Evolutionary conservation across 2,888 invertebrate genomes (phyloP).

Genomic region (Isoperla grammatica): DNA sequence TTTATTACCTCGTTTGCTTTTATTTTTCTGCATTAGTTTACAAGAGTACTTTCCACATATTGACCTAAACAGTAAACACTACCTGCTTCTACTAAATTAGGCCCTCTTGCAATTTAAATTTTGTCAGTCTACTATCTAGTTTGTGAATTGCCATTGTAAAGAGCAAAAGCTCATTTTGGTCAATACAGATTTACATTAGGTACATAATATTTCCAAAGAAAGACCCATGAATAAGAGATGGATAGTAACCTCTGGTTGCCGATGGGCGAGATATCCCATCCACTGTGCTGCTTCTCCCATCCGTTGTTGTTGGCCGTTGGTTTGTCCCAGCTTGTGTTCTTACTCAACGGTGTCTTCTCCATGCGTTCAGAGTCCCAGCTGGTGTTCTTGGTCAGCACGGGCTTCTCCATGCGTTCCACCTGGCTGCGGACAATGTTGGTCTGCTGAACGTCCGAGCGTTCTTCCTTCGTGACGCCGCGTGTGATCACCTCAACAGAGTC

Average conservation of each 20-base stretch:
- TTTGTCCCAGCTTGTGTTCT: slow-evolving; percentile 6
- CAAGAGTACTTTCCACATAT: neutral
- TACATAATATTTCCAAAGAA: too few species aligned
- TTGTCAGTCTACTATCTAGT: too few species aligned
- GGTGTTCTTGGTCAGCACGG: slow-evolving; percentile 35
- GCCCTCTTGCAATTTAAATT: too few species aligned
- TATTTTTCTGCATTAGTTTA: neutral
- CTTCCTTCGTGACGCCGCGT: slow-evolving; percentile 35
- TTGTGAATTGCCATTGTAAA: too few species aligned
- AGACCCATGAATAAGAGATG: too few species aligned
- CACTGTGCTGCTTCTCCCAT: slow-evolving; percentile 17
- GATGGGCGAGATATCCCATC: slow-evolving; percentile 11
- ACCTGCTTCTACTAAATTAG: too few species aligned
- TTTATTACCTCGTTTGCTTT: neutral
- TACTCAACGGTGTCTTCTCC: slow-evolving; percentile 1
- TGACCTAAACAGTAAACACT: too few species aligned
- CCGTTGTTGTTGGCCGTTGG: slow-evolving; percentile 13
- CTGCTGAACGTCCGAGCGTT: slow-evolving; percentile 36
- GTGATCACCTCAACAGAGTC: slow-evolving; percentile 41
- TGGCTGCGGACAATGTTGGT: slow-evolving; percentile 38
- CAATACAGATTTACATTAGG: too few species aligned
- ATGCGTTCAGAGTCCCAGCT: slow-evolving; percentile 14
- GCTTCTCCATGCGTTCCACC: slow-evolving; percentile 56
- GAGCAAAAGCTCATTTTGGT: too few species aligned
- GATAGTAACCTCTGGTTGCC: neutral